phyloP scores from a whole-genome alignment of 2,113 vertebrate genomes.

The Poeciliopsis occidentalis region DNA sequence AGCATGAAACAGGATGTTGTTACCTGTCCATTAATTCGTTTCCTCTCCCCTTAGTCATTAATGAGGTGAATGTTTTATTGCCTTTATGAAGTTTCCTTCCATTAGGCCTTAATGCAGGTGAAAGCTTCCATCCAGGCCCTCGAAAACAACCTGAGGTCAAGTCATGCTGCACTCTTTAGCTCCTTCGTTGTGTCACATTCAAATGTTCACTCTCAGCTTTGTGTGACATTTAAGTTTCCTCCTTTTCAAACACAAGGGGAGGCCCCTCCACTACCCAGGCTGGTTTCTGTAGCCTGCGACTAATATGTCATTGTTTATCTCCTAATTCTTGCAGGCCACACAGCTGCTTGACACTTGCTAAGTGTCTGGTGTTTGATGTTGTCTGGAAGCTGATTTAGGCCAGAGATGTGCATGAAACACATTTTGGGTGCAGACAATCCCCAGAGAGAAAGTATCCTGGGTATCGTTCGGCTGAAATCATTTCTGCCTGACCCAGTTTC shows the following conservation, averaged over 20 bases:
- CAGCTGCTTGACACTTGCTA: background rate
- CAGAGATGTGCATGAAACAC: constrained; percentile 33
- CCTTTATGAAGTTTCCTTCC: constrained; percentile 5
- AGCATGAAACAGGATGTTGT: constrained; percentile 11
- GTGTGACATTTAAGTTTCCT: constrained; percentile 53
- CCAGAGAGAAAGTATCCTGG: constrained; percentile 46
- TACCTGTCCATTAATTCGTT: constrained; percentile 33
- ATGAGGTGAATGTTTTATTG: constrained; percentile 19
- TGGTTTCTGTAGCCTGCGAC: background rate
- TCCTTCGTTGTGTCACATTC: constrained; percentile 25
- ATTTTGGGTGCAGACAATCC: constrained; percentile 48
- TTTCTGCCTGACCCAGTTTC: constrained; percentile 55
- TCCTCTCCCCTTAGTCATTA: constrained; percentile 34
- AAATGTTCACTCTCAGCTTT: constrained; percentile 6
- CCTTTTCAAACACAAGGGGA: constrained; percentile 34
- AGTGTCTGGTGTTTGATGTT: background rate
- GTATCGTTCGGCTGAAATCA: constrained; percentile 52
- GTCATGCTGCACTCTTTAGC: background rate
- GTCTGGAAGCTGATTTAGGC: constrained; percentile 40
- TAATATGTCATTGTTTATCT: constrained; percentile 4
- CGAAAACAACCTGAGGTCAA: background rate
- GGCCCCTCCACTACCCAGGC: constrained; percentile 11
- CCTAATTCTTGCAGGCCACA: background rate
- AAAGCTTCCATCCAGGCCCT: background rate
- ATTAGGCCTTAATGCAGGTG: constrained; percentile 9